Base-by-base conservation (phyloP, 30 jellyfish, hydroid and myxozoan genomes). In the Aurelia coerulea region DNA sequence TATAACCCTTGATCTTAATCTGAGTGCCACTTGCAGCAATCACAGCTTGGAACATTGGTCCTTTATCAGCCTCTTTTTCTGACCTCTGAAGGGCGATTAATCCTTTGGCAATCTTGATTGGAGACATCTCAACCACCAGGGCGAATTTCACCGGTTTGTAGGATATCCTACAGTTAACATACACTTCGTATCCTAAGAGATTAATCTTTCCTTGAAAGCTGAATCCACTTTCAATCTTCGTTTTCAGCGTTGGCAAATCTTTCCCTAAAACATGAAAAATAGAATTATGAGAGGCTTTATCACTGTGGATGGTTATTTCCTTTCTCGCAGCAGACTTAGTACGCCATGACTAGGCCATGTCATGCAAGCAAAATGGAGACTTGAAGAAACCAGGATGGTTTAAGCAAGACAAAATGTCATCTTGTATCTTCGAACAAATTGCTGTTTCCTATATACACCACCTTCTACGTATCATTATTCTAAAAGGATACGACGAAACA, bases 41-140 rank as follows among this genome's bases (percentile, higher is more conserved):
- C 58, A 62, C 59, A 15, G 90, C 96, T 53, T 63, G 89, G 51
- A 95, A 72, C 88, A 77, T 65, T 13, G 99, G 97, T 1, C 99
- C 99, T 35, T 91, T 90, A 17, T 95, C 99, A 2, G 81, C 79
- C 63, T 95, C 98, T 5, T 68, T 52, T 77, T 59, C 74, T 17
- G 95, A 66, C 66, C 93, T 34, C 74, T 71, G 86, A 46, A 95
- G 85, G 4, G 86, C 89, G 19, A 95, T 66, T 23, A 87, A 60
- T 1, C 99, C 99, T 2, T 68, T 76, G 11, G 90, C 95, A 29
- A 95, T 73, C 53, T 76, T 87, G 54, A 95, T 69, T 11, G 97
- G 99, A 2, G 97, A 80, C 97, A 95, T 64, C 52, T 95, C 97
- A 50, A 87, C 99, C 1, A 42, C 78, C 10, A 95, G 71, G 16